Conservation (phyloP, 1,140 invertebrate genomes). For the Meloidogyne chitwoodi region DNA sequence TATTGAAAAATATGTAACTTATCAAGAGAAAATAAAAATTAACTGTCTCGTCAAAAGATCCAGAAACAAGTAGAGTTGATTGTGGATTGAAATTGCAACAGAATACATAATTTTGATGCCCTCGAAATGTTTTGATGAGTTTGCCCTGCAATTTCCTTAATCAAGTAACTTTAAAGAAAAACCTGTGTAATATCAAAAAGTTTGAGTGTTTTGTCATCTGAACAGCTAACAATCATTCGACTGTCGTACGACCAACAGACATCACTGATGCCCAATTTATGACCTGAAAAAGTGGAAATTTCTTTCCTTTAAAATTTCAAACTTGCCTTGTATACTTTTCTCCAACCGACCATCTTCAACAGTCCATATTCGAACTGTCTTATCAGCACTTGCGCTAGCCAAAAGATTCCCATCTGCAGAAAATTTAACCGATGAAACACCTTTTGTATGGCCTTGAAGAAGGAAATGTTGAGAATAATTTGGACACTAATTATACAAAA, state of each 20-base stretch:
- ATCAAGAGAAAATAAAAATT: neutral
- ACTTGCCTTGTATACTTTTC: slow-evolving; percentile 74
- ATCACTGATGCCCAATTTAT: slow-evolving; percentile 95
- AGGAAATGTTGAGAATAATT: slow-evolving; percentile 95
- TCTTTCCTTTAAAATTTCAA: no score
- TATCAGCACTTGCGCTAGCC: slow-evolving; percentile 90
- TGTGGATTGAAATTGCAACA: slow-evolving; percentile 99
- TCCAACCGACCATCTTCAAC: slow-evolving; percentile 99
- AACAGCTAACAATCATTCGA: slow-evolving; percentile 86
- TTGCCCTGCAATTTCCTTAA: slow-evolving; percentile 70
- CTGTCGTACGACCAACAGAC: slow-evolving; percentile 98
- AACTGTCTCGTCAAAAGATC: slow-evolving; percentile 98
- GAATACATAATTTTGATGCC: slow-evolving; percentile 99
- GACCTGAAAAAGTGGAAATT: slow-evolving; percentile 78
- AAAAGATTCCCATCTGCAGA: slow-evolving; percentile 98
- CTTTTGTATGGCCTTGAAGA: slow-evolving; percentile 94
- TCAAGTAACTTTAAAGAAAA: slow-evolving; percentile 41
- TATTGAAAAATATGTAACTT: no score
- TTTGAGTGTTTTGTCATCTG: slow-evolving; percentile 98
- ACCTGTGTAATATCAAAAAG: slow-evolving; percentile 93
- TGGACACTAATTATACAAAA: slow-evolving; percentile 60
- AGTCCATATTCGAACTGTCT: slow-evolving; percentile 98
- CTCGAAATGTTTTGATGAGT: slow-evolving; percentile 95
- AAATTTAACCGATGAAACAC: slow-evolving; percentile 97
- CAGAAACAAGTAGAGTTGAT: slow-evolving; percentile 96